Evolutionary conservation across 2,113 vertebrate genomes (phyloP).

Genomic region (Pelvicachromis taeniatus): DNA sequence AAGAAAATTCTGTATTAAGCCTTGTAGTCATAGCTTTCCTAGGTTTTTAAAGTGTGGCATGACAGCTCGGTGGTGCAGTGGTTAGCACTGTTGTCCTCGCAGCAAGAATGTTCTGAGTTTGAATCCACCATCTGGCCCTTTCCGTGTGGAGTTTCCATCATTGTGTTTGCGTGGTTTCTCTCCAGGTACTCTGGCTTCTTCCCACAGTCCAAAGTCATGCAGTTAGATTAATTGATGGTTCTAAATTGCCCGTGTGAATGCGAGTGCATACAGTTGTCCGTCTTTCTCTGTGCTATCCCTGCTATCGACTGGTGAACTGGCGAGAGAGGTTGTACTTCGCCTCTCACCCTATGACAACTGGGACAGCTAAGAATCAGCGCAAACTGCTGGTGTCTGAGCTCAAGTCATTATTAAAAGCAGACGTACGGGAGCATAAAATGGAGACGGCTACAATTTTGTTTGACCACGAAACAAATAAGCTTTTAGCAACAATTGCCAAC

Average conservation of each 20-base stretch:
- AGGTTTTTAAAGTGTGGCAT: rapidly evolving
- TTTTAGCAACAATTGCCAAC: neutral
- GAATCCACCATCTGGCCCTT: neutral
- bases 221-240: neutral
- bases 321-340: neutral
- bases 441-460: neutral
- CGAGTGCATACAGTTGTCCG: neutral
- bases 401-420: neutral
- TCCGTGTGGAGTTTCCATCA: neutral
- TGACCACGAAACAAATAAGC: neutral
- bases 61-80: neutral
- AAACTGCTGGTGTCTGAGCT: neutral
- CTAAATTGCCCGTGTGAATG: neutral
- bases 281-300: neutral
- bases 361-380: neutral
- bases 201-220: neutral
- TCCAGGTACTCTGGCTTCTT: neutral
- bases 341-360: neutral
- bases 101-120: neutral
- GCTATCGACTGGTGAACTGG: neutral
- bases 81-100: neutral
- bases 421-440: neutral
- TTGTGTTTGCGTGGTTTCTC: neutral
- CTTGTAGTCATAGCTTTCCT: neutral
- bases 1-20: neutral